A percentile compares a stretch with the other conserved stretches of the same genome.
phyloP scores from a whole-genome alignment of 2,113 vertebrate genomes.

The Petroica traversi region DNA sequence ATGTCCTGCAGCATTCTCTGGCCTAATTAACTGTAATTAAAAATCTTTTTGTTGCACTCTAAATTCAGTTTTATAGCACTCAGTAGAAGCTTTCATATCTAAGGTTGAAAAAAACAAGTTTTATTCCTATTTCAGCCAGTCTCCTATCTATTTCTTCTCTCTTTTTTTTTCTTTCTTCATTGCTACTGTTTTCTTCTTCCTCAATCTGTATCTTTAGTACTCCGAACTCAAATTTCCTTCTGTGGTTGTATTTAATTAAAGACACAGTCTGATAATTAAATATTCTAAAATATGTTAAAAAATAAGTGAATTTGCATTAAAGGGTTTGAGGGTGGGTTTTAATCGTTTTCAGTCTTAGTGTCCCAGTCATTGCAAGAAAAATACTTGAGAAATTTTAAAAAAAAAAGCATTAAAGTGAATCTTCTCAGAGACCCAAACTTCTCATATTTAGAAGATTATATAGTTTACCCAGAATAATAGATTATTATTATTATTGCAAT shows the following conservation, averaged over 20 bases:
- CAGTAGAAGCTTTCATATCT: background rate
- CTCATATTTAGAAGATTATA: background rate
- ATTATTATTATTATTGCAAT: background rate
- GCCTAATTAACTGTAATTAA: background rate
- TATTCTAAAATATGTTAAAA: background rate
- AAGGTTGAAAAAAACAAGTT: background rate
- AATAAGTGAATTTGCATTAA: background rate
- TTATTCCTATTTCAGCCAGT: background rate
- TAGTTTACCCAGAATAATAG: background rate
- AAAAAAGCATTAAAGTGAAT: background rate
- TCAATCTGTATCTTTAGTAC: background rate
- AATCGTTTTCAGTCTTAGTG: background rate
- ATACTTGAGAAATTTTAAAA: background rate
- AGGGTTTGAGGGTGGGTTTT: accelerated
- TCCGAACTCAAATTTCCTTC: background rate
- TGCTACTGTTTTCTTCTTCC: background rate
- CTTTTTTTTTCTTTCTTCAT: background rate
- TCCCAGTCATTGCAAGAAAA: background rate
- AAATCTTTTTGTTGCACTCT: background rate
- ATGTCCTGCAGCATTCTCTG: background rate
- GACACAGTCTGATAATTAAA: background rate
- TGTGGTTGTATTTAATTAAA: background rate
- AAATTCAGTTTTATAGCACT: background rate
- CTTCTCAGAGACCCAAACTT: background rate
- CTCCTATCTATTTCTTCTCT: background rate